Percentiles rank a stretch among this genome's conserved stretches.
Conservation (phyloP, 2,797 vertebrate species). For the Cyclopterus lumpus region DNA sequence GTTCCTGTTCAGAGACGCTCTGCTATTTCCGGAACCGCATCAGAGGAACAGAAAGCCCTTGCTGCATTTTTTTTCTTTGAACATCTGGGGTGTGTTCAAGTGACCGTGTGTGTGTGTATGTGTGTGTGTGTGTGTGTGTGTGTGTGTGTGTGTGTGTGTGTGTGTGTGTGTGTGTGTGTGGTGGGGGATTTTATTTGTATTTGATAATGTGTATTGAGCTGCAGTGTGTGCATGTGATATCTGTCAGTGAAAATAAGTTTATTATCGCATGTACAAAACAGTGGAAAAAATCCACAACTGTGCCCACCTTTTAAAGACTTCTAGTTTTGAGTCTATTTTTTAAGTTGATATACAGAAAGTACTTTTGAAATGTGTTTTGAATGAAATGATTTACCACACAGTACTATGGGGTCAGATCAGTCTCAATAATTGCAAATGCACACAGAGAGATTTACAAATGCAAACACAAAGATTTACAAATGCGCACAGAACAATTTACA, state of each 20-base stretch:
- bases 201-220: conserved; percentile 35
- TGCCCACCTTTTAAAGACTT: background rate
- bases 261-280: conserved; percentile 12
- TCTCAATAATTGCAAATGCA: too few relatives aligned
- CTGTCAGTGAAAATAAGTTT: conserved; percentile 29
- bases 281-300: conserved; percentile 10
- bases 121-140: conserved; percentile 21
- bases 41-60: conserved; percentile 47
- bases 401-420: too few relatives aligned
- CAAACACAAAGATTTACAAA: too few relatives aligned
- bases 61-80: conserved; percentile 43
- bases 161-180: conserved; percentile 9
- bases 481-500: too few relatives aligned
- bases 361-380: background rate
- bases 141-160: conserved; percentile 21
- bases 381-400: background rate
- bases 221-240: conserved; percentile 36
- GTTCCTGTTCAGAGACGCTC: conserved; percentile 38
- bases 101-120: conserved; percentile 38
- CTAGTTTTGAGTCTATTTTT: background rate
- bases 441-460: too few relatives aligned
- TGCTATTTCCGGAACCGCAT: conserved; percentile 55
- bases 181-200: conserved; percentile 40
- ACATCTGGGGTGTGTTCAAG: conserved; percentile 59
- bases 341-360: background rate